phyloP scores from a whole-genome alignment of 1,140 invertebrate genomes.

The Harpegnathos saltator region DNA sequence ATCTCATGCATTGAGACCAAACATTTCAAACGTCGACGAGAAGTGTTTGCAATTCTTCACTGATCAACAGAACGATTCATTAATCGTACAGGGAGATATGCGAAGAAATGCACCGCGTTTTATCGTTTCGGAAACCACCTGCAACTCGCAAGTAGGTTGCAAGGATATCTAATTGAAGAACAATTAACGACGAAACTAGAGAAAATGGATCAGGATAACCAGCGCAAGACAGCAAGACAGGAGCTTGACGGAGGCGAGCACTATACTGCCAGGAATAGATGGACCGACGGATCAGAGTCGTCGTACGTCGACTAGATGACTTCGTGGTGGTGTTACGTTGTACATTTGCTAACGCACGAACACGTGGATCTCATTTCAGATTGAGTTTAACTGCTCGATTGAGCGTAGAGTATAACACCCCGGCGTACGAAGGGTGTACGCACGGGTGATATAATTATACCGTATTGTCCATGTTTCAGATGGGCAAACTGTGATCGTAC shows the following conservation, averaged over 20 bases:
- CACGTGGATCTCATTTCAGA: slow-evolving; percentile 70
- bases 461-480: not conserved
- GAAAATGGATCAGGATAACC: slow-evolving; percentile 55
- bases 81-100: not conserved
- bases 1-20: not conserved
- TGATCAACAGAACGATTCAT: not conserved
- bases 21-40: slow-evolving; percentile 20
- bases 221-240: slow-evolving; percentile 68
- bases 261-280: slow-evolving; percentile 85
- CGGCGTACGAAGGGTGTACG: not conserved
- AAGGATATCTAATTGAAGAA: not conserved
- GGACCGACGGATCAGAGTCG: slow-evolving; percentile 76
- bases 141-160: not conserved
- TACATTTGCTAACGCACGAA: slow-evolving; percentile 62
- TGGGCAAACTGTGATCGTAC: not conserved
- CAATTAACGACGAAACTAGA: slow-evolving; percentile 24
- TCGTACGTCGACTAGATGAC: slow-evolving; percentile 78
- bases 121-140: not conserved
- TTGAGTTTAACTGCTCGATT: slow-evolving; percentile 73
- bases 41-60: not conserved
- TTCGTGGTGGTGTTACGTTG: slow-evolving; percentile 64
- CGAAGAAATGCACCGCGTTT: not conserved
- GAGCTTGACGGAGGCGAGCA: slow-evolving; percentile 79
- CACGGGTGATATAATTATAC: slow-evolving; percentile 3
- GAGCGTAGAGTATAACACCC: slow-evolving; percentile 66